Evolutionary conservation across 2,888 invertebrate species (phyloP).

Genomic region (Drosophila putrida): DNA sequence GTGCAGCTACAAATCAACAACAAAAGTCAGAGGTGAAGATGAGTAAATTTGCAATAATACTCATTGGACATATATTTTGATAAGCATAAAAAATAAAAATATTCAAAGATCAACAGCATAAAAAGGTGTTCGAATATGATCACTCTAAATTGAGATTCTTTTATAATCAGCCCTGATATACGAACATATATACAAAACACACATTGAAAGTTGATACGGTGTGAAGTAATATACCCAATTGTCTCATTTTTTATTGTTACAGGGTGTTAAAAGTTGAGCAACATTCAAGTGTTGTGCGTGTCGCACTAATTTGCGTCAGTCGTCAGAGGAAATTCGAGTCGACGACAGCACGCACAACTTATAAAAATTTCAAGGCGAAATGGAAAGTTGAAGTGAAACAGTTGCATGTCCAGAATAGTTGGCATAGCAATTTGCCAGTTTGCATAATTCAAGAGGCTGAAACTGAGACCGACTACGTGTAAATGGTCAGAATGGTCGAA

Average conservation of each 20-base stretch:
- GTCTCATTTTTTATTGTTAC: not conserved
- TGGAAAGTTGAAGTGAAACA: constrained; percentile 41
- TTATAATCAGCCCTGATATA: not conserved
- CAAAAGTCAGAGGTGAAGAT: too few relatives aligned
- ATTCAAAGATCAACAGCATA: not conserved
- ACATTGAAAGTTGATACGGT: too few relatives aligned
- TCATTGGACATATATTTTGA: too few relatives aligned
- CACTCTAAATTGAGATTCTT: not conserved
- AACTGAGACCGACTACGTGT: constrained; percentile 23
- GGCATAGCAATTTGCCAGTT: constrained; percentile 60
- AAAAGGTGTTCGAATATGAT: not conserved
- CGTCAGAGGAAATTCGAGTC: constrained; percentile 22
- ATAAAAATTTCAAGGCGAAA: constrained; percentile 65
- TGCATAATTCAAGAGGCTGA: constrained; percentile 63
- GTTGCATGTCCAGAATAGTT: constrained; percentile 73
- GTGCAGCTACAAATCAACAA: too few relatives aligned
- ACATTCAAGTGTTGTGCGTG: constrained; percentile 61
- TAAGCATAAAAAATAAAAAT: too few relatives aligned
- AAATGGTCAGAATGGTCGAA: constrained; percentile 3
- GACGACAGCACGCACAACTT: constrained; percentile 67
- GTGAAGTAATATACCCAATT: not conserved
- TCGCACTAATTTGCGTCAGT: constrained; percentile 67
- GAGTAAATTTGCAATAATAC: too few relatives aligned
- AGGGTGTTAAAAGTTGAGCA: constrained; percentile 36
- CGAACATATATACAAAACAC: too few relatives aligned